phyloP scores from a whole-genome alignment of 2,797 vertebrate genomes.

The Pseudocheirus occidentalis region DNA sequence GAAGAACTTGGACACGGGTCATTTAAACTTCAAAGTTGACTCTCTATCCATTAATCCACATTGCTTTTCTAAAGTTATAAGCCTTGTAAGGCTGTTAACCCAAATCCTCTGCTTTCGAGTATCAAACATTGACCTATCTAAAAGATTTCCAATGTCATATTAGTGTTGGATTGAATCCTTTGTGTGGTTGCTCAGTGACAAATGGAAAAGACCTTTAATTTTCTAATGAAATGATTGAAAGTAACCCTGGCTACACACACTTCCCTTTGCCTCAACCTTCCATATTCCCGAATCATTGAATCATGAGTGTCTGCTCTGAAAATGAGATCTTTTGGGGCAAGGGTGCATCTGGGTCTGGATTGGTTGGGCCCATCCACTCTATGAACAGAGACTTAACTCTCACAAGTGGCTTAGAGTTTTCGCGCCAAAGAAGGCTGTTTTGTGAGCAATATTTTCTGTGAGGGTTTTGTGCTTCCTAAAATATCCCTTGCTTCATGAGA shows the following conservation, averaged over 20 bases:
- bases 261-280: not conserved
- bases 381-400: not conserved
- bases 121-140: conserved; percentile 6
- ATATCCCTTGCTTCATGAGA: conserved; percentile 56
- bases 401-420: not conserved
- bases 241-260: conserved; percentile 23
- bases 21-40: not conserved
- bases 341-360: not conserved
- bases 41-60: not conserved
- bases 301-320: conserved; percentile 66
- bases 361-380: not conserved
- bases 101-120: not conserved
- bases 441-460: conserved; percentile 26
- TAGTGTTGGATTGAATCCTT: conserved; percentile 27
- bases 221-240: conserved; percentile 46
- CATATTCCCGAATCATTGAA: not conserved
- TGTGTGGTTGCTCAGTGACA: not conserved
- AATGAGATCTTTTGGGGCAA: conserved; percentile 40
- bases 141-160: conserved; percentile 28
- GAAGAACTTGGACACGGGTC: not conserved
- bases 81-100: not conserved
- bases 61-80: not conserved
- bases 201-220: conserved; percentile 47
- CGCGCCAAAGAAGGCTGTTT: not conserved
- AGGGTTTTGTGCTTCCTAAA: conserved; percentile 57